Evolutionary conservation across 1,140 invertebrate genomes (phyloP).

Genomic region (Gonatopus flavifemur): DNA sequence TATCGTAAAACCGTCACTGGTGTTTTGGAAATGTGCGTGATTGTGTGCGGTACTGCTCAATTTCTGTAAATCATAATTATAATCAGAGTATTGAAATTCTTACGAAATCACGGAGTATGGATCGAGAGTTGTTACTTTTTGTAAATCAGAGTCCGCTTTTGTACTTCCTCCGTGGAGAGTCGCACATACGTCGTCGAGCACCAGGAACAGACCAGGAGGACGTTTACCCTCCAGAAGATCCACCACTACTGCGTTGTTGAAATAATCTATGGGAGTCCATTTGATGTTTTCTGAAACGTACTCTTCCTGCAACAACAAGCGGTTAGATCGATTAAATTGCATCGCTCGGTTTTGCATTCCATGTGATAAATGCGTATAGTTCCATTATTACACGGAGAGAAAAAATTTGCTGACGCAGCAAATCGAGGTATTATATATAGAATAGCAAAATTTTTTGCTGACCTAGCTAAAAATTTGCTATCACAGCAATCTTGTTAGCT

Average conservation of each 20-base stretch:
- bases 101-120: background rate
- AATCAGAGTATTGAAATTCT: background rate
- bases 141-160: slow-evolving; percentile 66
- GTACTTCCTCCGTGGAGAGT: slow-evolving; percentile 73
- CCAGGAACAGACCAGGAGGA: slow-evolving; percentile 66
- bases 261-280: slow-evolving; percentile 77
- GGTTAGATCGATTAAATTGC: slow-evolving; percentile 15
- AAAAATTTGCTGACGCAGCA: no score
- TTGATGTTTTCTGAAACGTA: slow-evolving; percentile 73
- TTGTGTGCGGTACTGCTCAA: slow-evolving; percentile 57
- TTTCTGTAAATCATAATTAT: slow-evolving; percentile 59
- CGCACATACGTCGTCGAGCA: slow-evolving; percentile 76
- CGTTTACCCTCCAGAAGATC: slow-evolving; percentile 68
- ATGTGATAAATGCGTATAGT: no score
- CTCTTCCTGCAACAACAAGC: slow-evolving; percentile 68
- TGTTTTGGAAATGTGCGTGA: slow-evolving; percentile 66
- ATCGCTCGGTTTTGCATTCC: no score
- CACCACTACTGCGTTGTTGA: slow-evolving; percentile 76
- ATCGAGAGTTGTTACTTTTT: slow-evolving; percentile 57
- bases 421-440: background rate
- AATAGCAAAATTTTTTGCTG: no score
- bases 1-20: slow-evolving; percentile 67
- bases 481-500: no score
- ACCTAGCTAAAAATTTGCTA: no score
- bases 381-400: no score